Base-by-base conservation (phyloP, 2,113 vertebrate species). In the Calonectris borealis region DNA sequence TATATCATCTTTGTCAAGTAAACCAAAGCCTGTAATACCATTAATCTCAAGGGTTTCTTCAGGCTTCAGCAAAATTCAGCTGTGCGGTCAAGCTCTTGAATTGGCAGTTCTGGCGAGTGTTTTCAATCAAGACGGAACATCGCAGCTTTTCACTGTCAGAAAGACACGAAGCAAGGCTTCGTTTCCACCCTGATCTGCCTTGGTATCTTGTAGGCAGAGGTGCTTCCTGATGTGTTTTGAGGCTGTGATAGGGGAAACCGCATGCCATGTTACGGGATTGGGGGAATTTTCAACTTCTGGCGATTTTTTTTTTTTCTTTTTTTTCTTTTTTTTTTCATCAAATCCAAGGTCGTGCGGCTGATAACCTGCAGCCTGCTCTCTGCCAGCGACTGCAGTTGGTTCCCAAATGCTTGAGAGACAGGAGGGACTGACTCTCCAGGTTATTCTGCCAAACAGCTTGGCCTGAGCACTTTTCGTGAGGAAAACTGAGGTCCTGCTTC, bases 251-350 rank as follows among this genome's bases (percentile, higher is more conserved):
- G 36, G 10, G 44, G 4, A 54, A 64, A 2, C 61, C 49, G 26
- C 36, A 3, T 34, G 10, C 19, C 9, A 0, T 75, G 26, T 40
- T 5, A 1, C 0, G 0, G 44, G 15, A 4, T 5, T 25, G 34
- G 36, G 40, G 13, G 4, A 42, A 32, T 77, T 65, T 36, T 54
- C 40, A 32, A 0, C 29, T 52, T 52, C 11, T 18, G 13, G 22
- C 0, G 0, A 14, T 55, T 17, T 36, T 86, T 49, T 86, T 49
- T 16, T 25, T 57, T 61, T 16, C 36, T 38, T 29, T 75, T 55
- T 14, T 29, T 85, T 61, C 10, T 31, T 86, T 52, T 31, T 40
- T 16, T 21, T n/a, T 31, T 2, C 26, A 4, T 58, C 19, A 29
- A 76, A 31, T 54, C 42, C 31, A 6, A 42, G 68, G 78, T 88